Evolutionary conservation across 2,797 vertebrate genomes (phyloP), one percentile per base, ranked within the genome.

Genomic region (Ctenopoma multispine): DNA sequence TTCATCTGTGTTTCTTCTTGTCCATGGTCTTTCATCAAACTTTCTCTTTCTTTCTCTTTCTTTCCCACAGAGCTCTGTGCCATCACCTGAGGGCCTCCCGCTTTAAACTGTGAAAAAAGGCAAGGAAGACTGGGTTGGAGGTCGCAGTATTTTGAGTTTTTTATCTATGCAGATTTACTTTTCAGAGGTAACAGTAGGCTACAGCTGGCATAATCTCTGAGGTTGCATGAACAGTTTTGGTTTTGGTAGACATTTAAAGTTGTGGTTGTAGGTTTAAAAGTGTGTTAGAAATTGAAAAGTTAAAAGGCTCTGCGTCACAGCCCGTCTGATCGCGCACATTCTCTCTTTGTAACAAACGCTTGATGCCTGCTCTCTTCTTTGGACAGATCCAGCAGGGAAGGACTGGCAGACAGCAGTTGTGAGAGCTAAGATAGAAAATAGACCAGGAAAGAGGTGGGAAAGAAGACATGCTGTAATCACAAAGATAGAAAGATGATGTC

Each of bases 401-500:
- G 54, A 43, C 59, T 15, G 4, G 63, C 77, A 61, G 79, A 75
- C 66, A 51, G 80, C 80, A 64, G 72, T 54, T 57, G 77, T 79
- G 55, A 56, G 64, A 68, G 60, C 75, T 81, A 63, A 66, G 77
- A 74, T 72, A 44, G 81, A 83, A 75, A 75, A 87, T 50, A 15
- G 79, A 87, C 5, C 82, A 61, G 80, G 47, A 38, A 51, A 59
- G 82, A 84, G 83, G 73, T 66, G 46, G 71, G 61, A 63, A 63
- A 56, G 73, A 46, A 81, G 80, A 83, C 84, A 36, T 62, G 81
- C 64, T 83, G 75, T 84, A 89, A 90, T 87, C 81, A 84, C 73
- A 69, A 47, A 73, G 75, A 87, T 82, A 68, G 77, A 84, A 46
- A 69, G 77, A 79, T 83, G 65, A 72, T 82, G 85, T 90, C 80